These are phyloP conservation scores for Papilio gigon DNA, from an alignment of 2,888 invertebrate genomes.

Conservation along the genomic window DNA sequence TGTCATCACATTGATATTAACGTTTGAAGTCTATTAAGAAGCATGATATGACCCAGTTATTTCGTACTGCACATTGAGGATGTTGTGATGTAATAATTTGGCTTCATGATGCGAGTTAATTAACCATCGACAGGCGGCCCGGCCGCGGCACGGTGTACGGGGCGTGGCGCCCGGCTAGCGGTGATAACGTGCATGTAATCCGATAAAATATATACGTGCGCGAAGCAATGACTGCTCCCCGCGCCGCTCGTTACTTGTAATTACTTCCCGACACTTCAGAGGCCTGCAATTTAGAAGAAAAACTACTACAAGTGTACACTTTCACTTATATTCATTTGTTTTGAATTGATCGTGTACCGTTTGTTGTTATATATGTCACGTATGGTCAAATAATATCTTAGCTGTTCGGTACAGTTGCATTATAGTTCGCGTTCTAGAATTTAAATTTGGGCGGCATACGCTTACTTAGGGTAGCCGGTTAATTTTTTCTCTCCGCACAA, in stretches of 20 bases:
- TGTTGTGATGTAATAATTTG: constrained; percentile 48
- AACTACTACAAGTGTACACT: background rate
- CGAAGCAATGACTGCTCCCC: constrained; percentile 52
- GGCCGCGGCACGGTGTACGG: constrained; percentile 51
- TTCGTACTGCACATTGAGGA: background rate
- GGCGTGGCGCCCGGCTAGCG: constrained; percentile 55
- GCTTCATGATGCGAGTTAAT: constrained; percentile 60
- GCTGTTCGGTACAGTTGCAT: no score
- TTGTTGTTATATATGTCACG: background rate
- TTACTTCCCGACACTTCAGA: constrained; percentile 58
- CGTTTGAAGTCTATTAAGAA: no score
- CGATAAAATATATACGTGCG: constrained; percentile 71
- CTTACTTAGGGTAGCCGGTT: no score
- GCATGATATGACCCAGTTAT: background rate
- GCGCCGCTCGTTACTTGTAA: constrained; percentile 69
- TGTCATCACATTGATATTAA: background rate
- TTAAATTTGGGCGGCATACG: no score
- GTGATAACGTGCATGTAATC: constrained; percentile 75
- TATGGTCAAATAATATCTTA: background rate
- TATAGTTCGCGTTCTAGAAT: no score
- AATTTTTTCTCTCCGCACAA: no score
- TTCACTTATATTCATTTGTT: background rate
- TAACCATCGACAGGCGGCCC: constrained; percentile 63
- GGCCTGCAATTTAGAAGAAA: constrained; percentile 42
- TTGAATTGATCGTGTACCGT: background rate